Base-by-base conservation (phyloP, 64 coral and sea anemone species). In the Pocillopora verrucosa region DNA sequence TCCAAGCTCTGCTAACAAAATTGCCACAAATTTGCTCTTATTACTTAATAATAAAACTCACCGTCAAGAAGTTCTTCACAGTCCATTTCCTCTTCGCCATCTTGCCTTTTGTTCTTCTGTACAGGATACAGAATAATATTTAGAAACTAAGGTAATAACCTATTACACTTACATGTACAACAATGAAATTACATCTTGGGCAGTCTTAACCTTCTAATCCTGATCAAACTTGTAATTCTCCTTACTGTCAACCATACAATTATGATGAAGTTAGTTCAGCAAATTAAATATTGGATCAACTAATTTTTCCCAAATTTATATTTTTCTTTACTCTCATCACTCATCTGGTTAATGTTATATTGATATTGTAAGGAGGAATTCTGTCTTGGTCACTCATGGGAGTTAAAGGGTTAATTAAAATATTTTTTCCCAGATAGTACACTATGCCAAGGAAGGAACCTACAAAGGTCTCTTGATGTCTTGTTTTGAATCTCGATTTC, bases 401-500 rank as follows among this genome's bases (percentile, higher is more conserved):
- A 30, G 30, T 30, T 30, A 30, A 30, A 30, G 30, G 30, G 30
- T 30, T 30, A 30, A n/a, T n/a, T n/a, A 30, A 86, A 34, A 36
- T 45, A 68, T 22, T 12, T 34, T 57, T 80, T 0, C n/a, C 13
- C 37, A 0, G 35, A 38, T 14, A 87, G 16, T 14, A 12, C 16
- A 45, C 37, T 20, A 74, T 58, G 10, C 22, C 13, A 16, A 59
- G 30, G 10, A 0, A 87, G 16, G 30, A 37, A 88, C 86, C 20
- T 75, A 37, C 75, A 60, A 58, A 51, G 6, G 24, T 65, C 15
- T 60, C 58, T 63, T 56, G 76, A 80, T 36, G 77, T 59, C 88
- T 90, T 56, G 65, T 35, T 82, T 73, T 90, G 60, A 90, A 90
- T 45, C 70, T 90, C 58, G 88, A 90, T 36, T 82, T 90, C 76